Base-by-base conservation (phyloP, 2,113 vertebrate genomes). In the Setophaga coronata region DNA sequence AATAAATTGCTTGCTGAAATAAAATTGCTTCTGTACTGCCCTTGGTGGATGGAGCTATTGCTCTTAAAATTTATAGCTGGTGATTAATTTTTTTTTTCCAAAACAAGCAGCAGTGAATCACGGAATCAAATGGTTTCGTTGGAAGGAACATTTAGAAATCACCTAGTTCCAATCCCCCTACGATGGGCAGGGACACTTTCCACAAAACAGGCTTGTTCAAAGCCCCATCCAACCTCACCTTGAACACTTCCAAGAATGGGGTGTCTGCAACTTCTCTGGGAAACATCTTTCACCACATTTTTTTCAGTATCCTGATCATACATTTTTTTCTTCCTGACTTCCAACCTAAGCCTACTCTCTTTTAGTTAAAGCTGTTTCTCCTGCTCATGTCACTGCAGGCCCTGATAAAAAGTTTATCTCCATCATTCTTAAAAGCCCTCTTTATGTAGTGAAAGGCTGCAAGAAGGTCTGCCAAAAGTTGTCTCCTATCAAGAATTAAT, bases 401-500 rank as follows among this genome's bases (percentile, higher is more conserved):
- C 36, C 13, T 43, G 1, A 4, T 53, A n/a, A 69, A 77, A 57
- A 6, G 40, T 54, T 82, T 34, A 14, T 67, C 67, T 60, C n/a
- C 6, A 10, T 47, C 1, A 4, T 61, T 60, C 45, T 60, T 67
- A 14, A 47, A 67, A 67, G n/a, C n/a, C 24, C 6, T 29, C 17
- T 34, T 53, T 29, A 25, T 25, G 14, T 25, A 29, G 23, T 60
- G 6, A 12, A n/a, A 93, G 18, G 9, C 19, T 2, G 2, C 21
- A 24, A 12, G 29, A 56, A 56, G 5, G 3, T 36, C 3, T 74
- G 4, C 26, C 12, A 0, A 0, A 8, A 45, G 18, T 5, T 13
- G 36, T 73, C 9, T 77, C 26, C 57, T 31, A 20, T 16, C 29
- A 24, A 34, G 14, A 8, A 20, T 76, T 18, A 83, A 43, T 34